Conservation (phyloP, 2,113 vertebrate genomes). For the Campylomormyrus numenius region DNA sequence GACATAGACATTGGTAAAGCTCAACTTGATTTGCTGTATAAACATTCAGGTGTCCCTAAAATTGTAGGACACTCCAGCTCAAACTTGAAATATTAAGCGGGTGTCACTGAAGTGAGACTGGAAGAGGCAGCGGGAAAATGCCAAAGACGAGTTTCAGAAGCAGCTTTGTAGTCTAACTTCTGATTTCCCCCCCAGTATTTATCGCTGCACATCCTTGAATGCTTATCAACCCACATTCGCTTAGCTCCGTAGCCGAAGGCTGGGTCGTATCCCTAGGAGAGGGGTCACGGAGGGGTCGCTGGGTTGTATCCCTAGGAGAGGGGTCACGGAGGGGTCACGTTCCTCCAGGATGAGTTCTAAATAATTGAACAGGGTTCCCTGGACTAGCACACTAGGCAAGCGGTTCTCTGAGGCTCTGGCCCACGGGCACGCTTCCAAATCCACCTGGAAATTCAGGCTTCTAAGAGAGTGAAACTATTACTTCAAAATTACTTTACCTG, state of each 20-base stretch:
- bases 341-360: slow-evolving; percentile 29
- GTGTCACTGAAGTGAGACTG: background rate
- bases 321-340: slow-evolving; percentile 15
- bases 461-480: slow-evolving; percentile 32
- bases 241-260: slow-evolving; percentile 27
- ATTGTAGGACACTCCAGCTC: slow-evolving; percentile 1
- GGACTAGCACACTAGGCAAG: slow-evolving; percentile 24
- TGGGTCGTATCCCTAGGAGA: slow-evolving; percentile 26
- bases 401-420: slow-evolving; percentile 24
- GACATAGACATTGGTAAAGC: background rate
- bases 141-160: background rate
- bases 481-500: slow-evolving; percentile 40
- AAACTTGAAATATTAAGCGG: slow-evolving; percentile 15
- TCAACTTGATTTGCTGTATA: background rate
- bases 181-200: slow-evolving; percentile 30
- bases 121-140: background rate
- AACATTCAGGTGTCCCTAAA: background rate
- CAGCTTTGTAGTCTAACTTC: slow-evolving; percentile 18
- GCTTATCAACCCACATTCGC: slow-evolving; percentile 24
- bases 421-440: slow-evolving; percentile 28
- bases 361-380: slow-evolving; percentile 40
- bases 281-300: slow-evolving; percentile 14
- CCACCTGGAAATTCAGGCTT: slow-evolving; percentile 22
- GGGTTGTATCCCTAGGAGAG: slow-evolving; percentile 28
- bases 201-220: slow-evolving; percentile 27